phyloP scores from a whole-genome alignment of 2,888 invertebrate genomes.

The Tryphoninae sp. region DNA sequence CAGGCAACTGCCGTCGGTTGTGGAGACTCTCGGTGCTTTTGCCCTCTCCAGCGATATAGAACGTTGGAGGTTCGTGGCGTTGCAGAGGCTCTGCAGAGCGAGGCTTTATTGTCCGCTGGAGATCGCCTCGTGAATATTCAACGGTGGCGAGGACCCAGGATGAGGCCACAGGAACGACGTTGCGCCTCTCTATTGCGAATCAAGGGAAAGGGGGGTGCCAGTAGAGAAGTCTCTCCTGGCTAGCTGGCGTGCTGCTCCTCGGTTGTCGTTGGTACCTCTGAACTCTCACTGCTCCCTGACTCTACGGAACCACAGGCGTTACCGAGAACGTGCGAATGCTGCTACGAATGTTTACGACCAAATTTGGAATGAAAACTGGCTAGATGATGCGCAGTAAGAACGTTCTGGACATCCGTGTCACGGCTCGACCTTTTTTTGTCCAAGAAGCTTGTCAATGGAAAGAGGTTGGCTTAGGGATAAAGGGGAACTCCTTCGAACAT shows the following conservation, averaged over 20 bases:
- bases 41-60: constrained; percentile 7
- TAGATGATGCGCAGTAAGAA: background rate
- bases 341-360: constrained; percentile 61
- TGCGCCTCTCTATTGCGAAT: constrained; percentile 5
- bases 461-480: background rate
- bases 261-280: background rate
- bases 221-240: constrained; percentile 23
- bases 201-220: background rate
- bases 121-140: constrained; percentile 76
- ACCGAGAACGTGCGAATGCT: constrained; percentile 69
- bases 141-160: constrained; percentile 45
- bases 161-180: constrained; percentile 29
- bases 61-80: constrained; percentile 24
- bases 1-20: constrained; percentile 31
- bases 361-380: constrained; percentile 47
- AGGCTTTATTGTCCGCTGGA: constrained; percentile 69
- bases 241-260: constrained; percentile 18
- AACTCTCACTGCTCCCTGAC: background rate
- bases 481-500: too few relatives aligned
- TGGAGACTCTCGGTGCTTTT: constrained; percentile 17
- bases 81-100: constrained; percentile 61
- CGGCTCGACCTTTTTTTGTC: background rate
- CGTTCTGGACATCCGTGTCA: too few relatives aligned
- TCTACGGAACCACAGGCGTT: constrained; percentile 67
- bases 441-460: background rate